Percentiles rank a stretch among this genome's conserved stretches.
phyloP scores from a whole-genome alignment of 2,113 vertebrate genomes.

The Himantopus leucocephalus region DNA sequence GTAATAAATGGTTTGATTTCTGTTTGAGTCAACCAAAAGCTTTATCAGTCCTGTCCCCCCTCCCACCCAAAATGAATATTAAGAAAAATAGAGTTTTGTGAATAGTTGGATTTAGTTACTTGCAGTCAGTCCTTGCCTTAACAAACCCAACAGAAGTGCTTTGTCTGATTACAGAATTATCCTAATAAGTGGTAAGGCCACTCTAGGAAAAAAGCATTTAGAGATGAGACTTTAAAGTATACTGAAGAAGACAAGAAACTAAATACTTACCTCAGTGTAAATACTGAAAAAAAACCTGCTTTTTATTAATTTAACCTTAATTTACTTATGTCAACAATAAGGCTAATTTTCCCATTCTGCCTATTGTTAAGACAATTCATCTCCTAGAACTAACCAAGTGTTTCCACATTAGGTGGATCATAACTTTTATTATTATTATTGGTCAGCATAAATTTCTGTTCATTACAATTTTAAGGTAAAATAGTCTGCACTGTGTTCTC shows the following conservation, averaged over 20 bases:
- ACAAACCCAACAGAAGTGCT: background rate
- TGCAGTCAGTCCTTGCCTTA: background rate
- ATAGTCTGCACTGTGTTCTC: background rate
- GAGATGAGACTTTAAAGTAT: background rate
- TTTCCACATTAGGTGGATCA: background rate
- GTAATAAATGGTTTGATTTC: background rate
- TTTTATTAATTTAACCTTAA: background rate
- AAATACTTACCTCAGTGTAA: background rate
- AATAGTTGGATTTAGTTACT: background rate
- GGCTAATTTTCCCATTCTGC: background rate
- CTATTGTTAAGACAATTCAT: background rate
- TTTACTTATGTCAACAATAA: background rate
- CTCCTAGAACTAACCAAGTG: background rate
- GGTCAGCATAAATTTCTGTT: background rate
- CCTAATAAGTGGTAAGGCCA: background rate
- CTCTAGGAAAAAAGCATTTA: background rate
- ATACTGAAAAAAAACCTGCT: rapidly evolving
- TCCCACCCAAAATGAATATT: rapidly evolving
- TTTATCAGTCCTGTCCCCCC: rapidly evolving
- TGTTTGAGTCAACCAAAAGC: background rate
- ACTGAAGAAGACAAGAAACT: background rate
- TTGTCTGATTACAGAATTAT: background rate
- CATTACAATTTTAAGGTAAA: background rate
- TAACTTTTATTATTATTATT: background rate
- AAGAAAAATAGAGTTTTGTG: background rate